Evolutionary conservation across 2,113 vertebrate genomes (phyloP).

Genomic region (Dicrurus megarhynchus): DNA sequence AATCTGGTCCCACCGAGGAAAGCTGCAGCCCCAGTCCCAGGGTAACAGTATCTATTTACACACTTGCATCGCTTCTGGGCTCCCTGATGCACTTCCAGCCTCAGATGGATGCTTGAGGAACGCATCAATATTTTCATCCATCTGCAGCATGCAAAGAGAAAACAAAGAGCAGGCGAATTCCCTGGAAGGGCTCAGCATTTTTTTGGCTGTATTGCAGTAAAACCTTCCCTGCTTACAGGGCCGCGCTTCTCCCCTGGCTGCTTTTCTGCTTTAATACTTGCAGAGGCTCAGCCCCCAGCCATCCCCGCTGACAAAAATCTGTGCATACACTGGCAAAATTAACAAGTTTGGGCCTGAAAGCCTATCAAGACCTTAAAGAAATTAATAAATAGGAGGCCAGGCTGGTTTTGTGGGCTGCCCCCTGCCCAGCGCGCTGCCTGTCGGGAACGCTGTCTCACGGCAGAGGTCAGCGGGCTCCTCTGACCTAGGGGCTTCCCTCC

Average conservation of each 20-base stretch:
- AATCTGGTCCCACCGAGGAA: constrained; percentile 24
- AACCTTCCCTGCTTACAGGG: background rate
- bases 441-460: constrained; percentile 26
- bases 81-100: background rate
- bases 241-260: background rate
- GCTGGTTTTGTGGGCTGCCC: background rate
- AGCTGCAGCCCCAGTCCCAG: background rate
- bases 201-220: background rate
- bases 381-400: background rate
- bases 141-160: background rate
- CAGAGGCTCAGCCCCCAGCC: background rate
- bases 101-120: background rate
- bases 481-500: background rate
- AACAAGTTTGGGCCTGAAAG: background rate
- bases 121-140: background rate
- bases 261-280: background rate
- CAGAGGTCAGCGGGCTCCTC: constrained; percentile 42
- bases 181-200: background rate
- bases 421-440: background rate
- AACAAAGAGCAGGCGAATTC: background rate
- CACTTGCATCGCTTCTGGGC: background rate
- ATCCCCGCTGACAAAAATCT: background rate
- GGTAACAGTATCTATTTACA: background rate
- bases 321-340: background rate
- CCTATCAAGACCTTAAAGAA: background rate